phyloP scores from a whole-genome alignment of 1,140 invertebrate species.

The Wasmannia auropunctata region DNA sequence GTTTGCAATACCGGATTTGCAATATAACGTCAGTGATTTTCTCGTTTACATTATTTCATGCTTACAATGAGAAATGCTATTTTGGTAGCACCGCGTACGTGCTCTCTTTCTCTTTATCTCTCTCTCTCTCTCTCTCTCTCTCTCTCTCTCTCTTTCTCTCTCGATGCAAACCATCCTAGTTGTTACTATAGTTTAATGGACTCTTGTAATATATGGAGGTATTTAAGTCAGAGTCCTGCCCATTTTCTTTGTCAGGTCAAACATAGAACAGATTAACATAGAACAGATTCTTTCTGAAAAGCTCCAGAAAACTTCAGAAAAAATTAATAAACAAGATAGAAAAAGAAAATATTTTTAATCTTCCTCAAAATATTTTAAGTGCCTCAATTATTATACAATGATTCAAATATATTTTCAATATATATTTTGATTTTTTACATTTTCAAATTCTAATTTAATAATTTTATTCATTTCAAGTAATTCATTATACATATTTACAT shows the following conservation, averaged over 20 bases:
- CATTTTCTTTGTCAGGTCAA: not conserved
- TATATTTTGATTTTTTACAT: not conserved
- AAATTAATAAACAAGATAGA: not conserved
- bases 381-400: not conserved
- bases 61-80: slow-evolving; percentile 46
- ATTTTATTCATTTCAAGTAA: not conserved
- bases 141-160: not conserved
- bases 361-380: not conserved
- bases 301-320: not conserved
- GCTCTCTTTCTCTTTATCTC: not conserved
- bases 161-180: not conserved
- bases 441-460: not conserved
- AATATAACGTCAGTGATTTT: slow-evolving; percentile 34
- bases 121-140: not conserved
- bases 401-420: not conserved
- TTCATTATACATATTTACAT: not conserved
- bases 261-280: no score
- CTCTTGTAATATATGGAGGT: slow-evolving; percentile 15
- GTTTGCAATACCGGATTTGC: slow-evolving; percentile 7
- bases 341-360: not conserved
- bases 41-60: slow-evolving; percentile 53
- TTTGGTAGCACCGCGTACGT: slow-evolving; percentile 24
- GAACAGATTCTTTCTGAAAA: not conserved
- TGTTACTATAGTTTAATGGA: not conserved
- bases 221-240: not conserved